These are phyloP conservation scores for Hydrozoanthus gracilis DNA, from an alignment of 92 coral and sea anemone species.

Conservation along the genomic window DNA sequence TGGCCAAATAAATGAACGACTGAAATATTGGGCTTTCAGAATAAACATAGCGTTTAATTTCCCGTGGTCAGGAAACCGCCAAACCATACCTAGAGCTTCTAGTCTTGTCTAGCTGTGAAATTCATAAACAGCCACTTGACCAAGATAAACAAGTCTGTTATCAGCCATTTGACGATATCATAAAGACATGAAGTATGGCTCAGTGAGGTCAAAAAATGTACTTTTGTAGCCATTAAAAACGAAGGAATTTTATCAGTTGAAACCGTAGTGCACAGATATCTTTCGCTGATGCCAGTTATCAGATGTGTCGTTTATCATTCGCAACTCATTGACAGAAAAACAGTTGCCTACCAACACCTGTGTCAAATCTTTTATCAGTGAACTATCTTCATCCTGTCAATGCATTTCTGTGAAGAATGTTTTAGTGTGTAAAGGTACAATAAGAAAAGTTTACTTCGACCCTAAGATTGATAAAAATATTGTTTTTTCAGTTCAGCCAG, in stretches of 20 bases:
- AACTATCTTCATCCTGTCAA: background rate
- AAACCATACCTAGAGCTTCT: background rate
- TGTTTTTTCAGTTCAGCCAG: no score
- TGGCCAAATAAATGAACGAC: no score
- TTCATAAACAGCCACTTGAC: constrained; percentile 12
- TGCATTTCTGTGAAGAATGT: no score
- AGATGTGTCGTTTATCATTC: background rate
- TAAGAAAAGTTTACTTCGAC: no score
- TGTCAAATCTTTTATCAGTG: background rate
- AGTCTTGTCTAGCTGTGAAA: background rate
- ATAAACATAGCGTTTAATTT: background rate
- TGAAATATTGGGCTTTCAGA: background rate
- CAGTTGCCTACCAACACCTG: background rate
- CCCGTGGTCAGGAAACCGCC: background rate
- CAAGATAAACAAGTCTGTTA: constrained; percentile 5
- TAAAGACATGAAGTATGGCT: background rate
- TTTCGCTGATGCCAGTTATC: background rate
- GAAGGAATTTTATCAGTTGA: background rate
- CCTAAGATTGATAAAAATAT: no score
- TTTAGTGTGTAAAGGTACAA: no score
- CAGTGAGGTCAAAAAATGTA: background rate
- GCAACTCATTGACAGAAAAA: no score
- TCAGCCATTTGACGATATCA: background rate
- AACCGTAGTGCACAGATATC: background rate
- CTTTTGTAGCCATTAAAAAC: background rate